phyloP scores from a whole-genome alignment of 2,888 invertebrate species.

The Parelbella ahira region DNA sequence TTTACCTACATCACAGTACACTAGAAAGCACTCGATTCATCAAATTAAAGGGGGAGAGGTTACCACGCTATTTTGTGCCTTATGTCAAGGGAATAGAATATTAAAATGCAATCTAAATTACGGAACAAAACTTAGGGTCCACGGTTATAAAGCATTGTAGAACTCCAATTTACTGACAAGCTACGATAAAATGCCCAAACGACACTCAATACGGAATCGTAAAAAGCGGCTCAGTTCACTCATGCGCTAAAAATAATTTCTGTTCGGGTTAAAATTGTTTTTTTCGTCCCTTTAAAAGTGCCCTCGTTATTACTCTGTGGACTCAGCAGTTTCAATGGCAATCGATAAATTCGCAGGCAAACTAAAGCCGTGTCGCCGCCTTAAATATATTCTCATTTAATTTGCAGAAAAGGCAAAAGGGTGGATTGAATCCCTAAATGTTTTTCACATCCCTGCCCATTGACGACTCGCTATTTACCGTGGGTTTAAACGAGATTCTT shows the following conservation, averaged over 20 bases:
- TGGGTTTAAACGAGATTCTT: conserved; percentile 54
- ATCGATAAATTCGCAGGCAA: conserved; percentile 30
- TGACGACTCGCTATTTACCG: conserved; percentile 68
- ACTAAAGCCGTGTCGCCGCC: conserved; percentile 37
- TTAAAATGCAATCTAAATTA: conserved; percentile 3
- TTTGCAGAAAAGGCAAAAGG: conserved; percentile 69
- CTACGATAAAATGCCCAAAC: conserved; percentile 9
- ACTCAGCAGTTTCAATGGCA: conserved; percentile 21
- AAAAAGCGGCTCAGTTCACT: conserved; percentile 10
- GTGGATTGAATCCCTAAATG: conserved; percentile 60
- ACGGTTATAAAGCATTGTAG: conserved; percentile 4
- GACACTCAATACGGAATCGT: conserved; percentile 10
- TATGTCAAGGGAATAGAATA: conserved; percentile 11
- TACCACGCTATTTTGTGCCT: conserved; percentile 2
- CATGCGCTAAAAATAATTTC: conserved; percentile 16
- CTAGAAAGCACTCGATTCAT: conserved; percentile 15
- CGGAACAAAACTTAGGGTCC: conserved; percentile 8
- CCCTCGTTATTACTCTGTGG: conserved; percentile 16
- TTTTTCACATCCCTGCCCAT: conserved; percentile 64
- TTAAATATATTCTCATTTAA: conserved; percentile 56
- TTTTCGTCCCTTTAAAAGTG: conserved; percentile 6
- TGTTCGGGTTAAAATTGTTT: conserved; percentile 9
- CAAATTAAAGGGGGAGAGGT: conserved; percentile 5
- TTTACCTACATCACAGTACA: conserved; percentile 6
- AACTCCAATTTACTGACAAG: conserved; percentile 17